These are phyloP conservation scores for Sipha flava DNA, from an alignment of 1,140 invertebrate genomes.

Conservation along the genomic window DNA sequence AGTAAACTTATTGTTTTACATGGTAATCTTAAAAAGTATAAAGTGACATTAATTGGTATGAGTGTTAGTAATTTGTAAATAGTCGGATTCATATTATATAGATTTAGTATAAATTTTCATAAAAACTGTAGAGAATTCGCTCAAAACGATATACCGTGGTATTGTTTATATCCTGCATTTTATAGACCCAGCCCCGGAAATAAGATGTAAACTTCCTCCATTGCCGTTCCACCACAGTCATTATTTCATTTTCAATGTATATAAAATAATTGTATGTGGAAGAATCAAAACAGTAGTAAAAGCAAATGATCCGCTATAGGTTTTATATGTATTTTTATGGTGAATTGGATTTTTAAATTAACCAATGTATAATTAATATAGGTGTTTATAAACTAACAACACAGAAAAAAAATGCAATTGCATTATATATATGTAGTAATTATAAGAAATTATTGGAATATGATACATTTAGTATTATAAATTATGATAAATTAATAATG, in stretches of 20 bases:
- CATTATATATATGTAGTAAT: no score
- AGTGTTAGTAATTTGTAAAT: not conserved
- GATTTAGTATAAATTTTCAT: not conserved
- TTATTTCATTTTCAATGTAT: not conserved
- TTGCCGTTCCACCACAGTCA: not conserved
- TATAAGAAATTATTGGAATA: no score
- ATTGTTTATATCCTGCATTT: constrained; percentile 3
- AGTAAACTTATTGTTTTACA: not conserved
- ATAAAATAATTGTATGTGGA: no score
- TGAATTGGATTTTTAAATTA: no score
- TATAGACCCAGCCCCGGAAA: not conserved
- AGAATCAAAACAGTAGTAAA: no score
- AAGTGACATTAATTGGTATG: not conserved
- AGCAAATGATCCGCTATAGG: no score
- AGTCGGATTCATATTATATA: not conserved
- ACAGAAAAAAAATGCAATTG: no score
- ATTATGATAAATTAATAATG: no score
- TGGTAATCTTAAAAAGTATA: not conserved
- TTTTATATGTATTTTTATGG: no score
- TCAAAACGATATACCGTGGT: not conserved
- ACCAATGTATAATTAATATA: no score
- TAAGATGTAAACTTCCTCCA: not conserved
- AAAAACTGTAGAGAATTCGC: not conserved
- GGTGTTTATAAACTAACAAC: no score
- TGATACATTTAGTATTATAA: no score